These are phyloP conservation scores for Malurus leucopterus DNA, from an alignment of 2,797 vertebrate species.

Conservation along the genomic window DNA sequence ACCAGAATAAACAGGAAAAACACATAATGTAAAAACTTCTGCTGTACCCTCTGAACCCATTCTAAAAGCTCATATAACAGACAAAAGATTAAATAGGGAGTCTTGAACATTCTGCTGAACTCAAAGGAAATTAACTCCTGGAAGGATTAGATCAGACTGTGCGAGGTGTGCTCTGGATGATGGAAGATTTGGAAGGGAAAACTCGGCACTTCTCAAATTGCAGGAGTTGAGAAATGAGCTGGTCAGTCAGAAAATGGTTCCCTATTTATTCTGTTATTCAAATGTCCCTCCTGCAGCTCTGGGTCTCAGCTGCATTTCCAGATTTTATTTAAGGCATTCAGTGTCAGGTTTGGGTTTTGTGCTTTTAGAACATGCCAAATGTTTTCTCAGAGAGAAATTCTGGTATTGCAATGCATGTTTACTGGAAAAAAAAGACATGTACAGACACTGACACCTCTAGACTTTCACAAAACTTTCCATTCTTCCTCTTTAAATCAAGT, in stretches of 20 bases:
- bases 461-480: neutral
- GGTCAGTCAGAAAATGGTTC: neutral
- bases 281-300: neutral
- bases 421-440: neutral
- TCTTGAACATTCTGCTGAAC: neutral
- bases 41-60: neutral
- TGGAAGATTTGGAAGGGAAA: neutral
- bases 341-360: neutral
- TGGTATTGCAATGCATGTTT: neutral
- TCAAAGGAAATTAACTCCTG: neutral
- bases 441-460: neutral
- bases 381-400: neutral
- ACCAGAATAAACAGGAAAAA: neutral
- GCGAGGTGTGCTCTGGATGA: neutral
- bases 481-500: conserved; percentile 18
- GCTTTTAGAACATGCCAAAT: neutral
- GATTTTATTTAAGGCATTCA: neutral
- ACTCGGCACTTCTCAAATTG: neutral
- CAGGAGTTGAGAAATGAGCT: neutral
- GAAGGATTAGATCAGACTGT: neutral
- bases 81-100: neutral
- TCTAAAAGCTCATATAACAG: neutral
- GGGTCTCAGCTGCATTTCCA: neutral
- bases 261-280: neutral
- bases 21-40: neutral